Conservation (phyloP, 2,888 invertebrate genomes). For the Subacronicta megacephala region DNA sequence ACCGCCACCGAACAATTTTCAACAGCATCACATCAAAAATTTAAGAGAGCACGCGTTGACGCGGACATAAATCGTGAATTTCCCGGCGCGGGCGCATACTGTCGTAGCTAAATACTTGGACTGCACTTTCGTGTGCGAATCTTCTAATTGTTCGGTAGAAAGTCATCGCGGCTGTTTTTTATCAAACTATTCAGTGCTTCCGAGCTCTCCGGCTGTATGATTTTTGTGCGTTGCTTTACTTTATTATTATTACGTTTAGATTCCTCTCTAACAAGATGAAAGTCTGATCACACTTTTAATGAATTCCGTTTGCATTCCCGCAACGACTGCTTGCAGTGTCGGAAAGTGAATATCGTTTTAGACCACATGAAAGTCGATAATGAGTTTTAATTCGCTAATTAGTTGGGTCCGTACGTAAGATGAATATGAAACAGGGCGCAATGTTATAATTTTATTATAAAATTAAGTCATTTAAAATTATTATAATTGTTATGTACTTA, state of each 20-base stretch:
- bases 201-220: slow-evolving; percentile 69
- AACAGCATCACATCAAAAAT: slow-evolving; percentile 47
- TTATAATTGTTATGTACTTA: no score
- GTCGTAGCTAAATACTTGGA: slow-evolving; percentile 53
- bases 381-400: slow-evolving; percentile 59
- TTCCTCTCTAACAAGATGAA: slow-evolving; percentile 84
- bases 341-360: slow-evolving; percentile 63
- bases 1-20: slow-evolving; percentile 16
- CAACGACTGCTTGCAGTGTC: slow-evolving; percentile 54
- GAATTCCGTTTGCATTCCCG: slow-evolving; percentile 75
- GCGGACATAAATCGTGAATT: slow-evolving; percentile 58
- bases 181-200: slow-evolving; percentile 68
- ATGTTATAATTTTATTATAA: background rate
- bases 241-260: slow-evolving; percentile 77
- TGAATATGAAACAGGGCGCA: background rate
- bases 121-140: slow-evolving; percentile 85
- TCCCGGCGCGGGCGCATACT: slow-evolving; percentile 54
- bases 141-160: slow-evolving; percentile 86
- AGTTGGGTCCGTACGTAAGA: slow-evolving; percentile 18
- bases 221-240: slow-evolving; percentile 81
- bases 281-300: slow-evolving; percentile 80
- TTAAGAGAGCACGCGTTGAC: slow-evolving; percentile 40
- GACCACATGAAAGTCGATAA: slow-evolving; percentile 60
- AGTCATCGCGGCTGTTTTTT: slow-evolving; percentile 77
- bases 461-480: no score